Conservation (phyloP, 2,797 vertebrate species). For the Hoplostethus atlanticus region DNA sequence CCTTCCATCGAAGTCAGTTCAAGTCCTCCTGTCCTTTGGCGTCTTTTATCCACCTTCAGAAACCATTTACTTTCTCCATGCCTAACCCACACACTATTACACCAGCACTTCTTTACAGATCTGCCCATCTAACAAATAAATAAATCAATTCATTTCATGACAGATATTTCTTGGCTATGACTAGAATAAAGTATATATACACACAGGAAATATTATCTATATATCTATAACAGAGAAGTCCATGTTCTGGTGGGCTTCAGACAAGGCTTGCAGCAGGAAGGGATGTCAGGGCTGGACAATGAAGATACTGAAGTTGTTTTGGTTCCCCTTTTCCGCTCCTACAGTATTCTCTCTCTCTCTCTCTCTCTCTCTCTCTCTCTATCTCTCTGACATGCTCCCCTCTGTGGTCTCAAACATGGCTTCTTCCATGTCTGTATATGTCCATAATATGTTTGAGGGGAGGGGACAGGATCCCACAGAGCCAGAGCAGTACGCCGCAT, state of each 20-base stretch:
- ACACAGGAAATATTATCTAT: conserved; percentile 57
- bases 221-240: conserved; percentile 53
- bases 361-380: not conserved
- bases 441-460: conserved; percentile 30
- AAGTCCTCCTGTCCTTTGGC: conserved; percentile 44
- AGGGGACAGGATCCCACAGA: conserved; percentile 2
- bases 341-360: not conserved
- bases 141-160: conserved; percentile 68
- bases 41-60: conserved; percentile 8
- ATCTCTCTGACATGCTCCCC: conserved; percentile 7
- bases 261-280: conserved; percentile 34
- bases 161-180: conserved; percentile 44
- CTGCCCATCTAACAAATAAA: conserved; percentile 81
- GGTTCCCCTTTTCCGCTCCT: conserved; percentile 17
- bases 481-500: conserved; percentile 14
- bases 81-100: conserved; percentile 17
- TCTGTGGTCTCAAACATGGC: conserved; percentile 35
- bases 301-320: conserved; percentile 35
- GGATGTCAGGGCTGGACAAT: conserved; percentile 24
- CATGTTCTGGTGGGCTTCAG: conserved; percentile 44
- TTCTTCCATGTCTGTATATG: conserved; percentile 31
- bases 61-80: conserved; percentile 28
- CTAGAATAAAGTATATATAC: conserved; percentile 48
- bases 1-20: conserved; percentile 40
- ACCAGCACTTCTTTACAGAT: conserved; percentile 31